Evolutionary conservation across 2,888 invertebrate genomes (phyloP), one percentile per base, ranked within the genome.

Genomic region (Heteromurus nitidus): DNA sequence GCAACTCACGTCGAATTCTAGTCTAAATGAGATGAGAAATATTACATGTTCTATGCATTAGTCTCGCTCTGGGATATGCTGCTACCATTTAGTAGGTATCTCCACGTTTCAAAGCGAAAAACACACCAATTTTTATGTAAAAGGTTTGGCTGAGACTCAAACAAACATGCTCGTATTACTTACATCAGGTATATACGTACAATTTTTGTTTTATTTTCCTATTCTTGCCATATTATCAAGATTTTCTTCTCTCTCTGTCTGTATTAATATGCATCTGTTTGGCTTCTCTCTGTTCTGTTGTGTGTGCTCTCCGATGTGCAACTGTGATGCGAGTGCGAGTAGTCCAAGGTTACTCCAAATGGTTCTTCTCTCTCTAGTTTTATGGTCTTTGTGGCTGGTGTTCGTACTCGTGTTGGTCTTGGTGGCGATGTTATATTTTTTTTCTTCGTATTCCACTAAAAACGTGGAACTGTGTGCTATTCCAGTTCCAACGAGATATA

Each of bases 1-100:
- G n/a, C n/a, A n/a, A n/a, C n/a, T n/a, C n/a, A n/a, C n/a, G n/a
- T n/a, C n/a, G n/a, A n/a, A n/a, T n/a, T n/a, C n/a, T n/a, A n/a
- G n/a, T n/a, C n/a, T n/a, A n/a, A n/a, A n/a, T n/a, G n/a, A n/a
- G n/a, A n/a, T n/a, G n/a, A n/a, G n/a, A n/a, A n/a, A n/a, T n/a
- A n/a, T n/a, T n/a, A 42, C 74, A 65, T 62, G 55, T 53, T 74
- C 74, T 30, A 20, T 24, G 42, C 65, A 74, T 74, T 65, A 82
- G 82, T 77, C 70, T 72, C 77, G 68, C 36, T 82, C 47, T 70
- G n/a, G n/a, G n/a, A n/a, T n/a, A n/a, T n/a, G n/a, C n/a, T n/a
- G n/a, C n/a, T n/a, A n/a, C n/a, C n/a, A n/a, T n/a, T n/a, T n/a
- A n/a, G n/a, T n/a, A n/a, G n/a, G n/a, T n/a, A n/a, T n/a, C n/a